Evolutionary conservation across 2,888 invertebrate species (phyloP), one percentile per base, ranked within the genome.

Genomic region (Tenodera sinensis): DNA sequence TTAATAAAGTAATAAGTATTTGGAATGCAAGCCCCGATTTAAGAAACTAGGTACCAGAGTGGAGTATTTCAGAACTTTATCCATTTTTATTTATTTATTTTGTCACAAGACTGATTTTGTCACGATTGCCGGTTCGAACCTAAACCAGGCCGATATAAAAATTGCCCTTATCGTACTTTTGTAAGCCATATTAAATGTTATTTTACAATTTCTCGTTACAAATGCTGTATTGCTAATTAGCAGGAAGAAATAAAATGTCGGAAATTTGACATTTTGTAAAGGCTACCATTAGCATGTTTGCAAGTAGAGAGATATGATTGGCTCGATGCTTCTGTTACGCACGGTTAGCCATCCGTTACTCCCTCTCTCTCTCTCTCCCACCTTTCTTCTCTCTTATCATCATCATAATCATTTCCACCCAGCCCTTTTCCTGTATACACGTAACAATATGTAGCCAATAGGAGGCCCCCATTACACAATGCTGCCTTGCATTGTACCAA

Each of bases 371-470:
- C 54, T 3, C 8, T 25, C 54, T 71, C 54, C 81, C n/a, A 9
- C 14, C 20, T 28, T 81, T n/a, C 86, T 28, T 30, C 15, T 28
- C 81, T 81, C 81, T 86, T 86, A 87, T 87, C 87, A 34, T 83
- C 82, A 87, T 87, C 34, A 87, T 85, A n/a, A 28, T 47, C 47
- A 71, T 82, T 82, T 34, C 2, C 81, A 86, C 81, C 86, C 42
- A 86, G n/a, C 86, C 86, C 81, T 87, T 87, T 87, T 87, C 87
- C 87, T 87, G 87, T 87, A 30, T 42, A 83, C 9, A 87, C 83
- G 25, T 42, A 87, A 87, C 86, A 87, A 87, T 83, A 81, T 82
- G 30, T 34, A 87, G 83, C 87, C 87, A 87, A 87, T 87, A 87
- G 87, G 87, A 87, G 83, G 83, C 87, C 30, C 3, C 83, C 83